Percentiles rank a stretch among this genome's conserved stretches.
phyloP scores from a whole-genome alignment of 1,140 invertebrate species.

The Acromyrmex heyeri region DNA sequence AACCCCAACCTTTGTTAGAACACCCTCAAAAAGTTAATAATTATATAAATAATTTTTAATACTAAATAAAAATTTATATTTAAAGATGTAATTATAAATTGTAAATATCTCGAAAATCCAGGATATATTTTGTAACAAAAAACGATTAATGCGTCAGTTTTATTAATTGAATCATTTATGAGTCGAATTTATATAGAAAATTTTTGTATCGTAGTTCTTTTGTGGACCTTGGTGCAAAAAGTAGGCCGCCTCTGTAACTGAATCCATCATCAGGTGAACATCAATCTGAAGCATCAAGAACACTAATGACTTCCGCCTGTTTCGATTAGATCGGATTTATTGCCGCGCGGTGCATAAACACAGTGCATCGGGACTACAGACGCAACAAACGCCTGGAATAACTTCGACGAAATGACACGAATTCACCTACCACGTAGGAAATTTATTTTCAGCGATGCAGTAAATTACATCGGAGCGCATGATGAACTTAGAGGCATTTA shows the following conservation, averaged over 20 bases:
- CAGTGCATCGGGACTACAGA: conserved; percentile 34
- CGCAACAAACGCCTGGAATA: conserved; percentile 50
- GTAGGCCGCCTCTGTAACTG: conserved; percentile 1
- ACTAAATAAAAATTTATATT: neutral
- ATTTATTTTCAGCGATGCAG: conserved; percentile 46
- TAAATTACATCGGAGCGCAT: neutral
- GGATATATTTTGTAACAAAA: neutral
- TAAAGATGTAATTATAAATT: neutral
- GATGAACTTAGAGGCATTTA: conserved; percentile 20
- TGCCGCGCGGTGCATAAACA: conserved; percentile 64
- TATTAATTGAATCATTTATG: neutral
- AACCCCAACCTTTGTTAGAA: too few species aligned
- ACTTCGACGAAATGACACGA: conserved; percentile 40
- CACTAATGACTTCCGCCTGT: conserved; percentile 71
- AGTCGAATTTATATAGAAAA: neutral
- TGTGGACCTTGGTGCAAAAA: neutral
- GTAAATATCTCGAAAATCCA: neutral
- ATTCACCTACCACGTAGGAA: conserved; percentile 27
- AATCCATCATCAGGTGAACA: conserved; percentile 2
- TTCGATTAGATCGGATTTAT: conserved; percentile 61
- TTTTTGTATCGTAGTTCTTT: neutral
- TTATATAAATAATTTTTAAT: conserved; percentile 9
- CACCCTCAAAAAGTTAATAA: neutral
- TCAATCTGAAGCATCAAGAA: conserved; percentile 17
- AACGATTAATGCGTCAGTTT: neutral